These are phyloP conservation scores for Muscina levida DNA, from an alignment of 2,888 invertebrate species.

Conservation along the genomic window DNA sequence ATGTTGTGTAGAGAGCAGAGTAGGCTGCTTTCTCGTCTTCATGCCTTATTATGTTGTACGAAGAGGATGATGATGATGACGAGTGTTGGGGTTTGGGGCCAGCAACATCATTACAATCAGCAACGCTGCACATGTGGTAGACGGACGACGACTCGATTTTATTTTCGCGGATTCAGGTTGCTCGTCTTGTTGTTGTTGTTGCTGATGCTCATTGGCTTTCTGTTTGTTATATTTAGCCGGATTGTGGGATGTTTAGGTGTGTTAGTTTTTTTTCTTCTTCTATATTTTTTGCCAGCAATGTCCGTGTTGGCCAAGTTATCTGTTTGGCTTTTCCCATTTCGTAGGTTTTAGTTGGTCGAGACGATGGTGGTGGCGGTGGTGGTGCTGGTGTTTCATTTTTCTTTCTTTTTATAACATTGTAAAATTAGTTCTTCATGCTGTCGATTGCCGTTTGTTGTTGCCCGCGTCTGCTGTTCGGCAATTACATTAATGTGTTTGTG, in stretches of 20 bases:
- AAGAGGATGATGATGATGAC: neutral
- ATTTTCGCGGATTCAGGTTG: constrained; percentile 44
- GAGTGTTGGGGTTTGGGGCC: neutral
- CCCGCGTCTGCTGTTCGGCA: constrained; percentile 41
- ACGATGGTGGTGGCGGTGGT: too few species aligned
- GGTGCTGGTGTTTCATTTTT: constrained; percentile 19
- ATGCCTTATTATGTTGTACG: neutral
- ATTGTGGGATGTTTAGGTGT: constrained; percentile 44
- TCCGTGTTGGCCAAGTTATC: constrained; percentile 56
- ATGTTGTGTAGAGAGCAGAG: constrained; percentile 1
- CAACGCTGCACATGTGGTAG: constrained; percentile 3
- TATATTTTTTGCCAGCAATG: too few species aligned
- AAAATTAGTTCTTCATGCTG: constrained; percentile 57
- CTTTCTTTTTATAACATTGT: constrained; percentile 42
- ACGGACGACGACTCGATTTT: constrained; percentile 44
- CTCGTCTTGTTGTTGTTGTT: constrained; percentile 31
- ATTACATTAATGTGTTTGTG: constrained; percentile 29
- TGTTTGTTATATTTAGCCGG: constrained; percentile 26
- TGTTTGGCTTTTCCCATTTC: constrained; percentile 57
- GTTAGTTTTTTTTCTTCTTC: constrained; percentile 27
- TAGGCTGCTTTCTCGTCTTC: neutral
- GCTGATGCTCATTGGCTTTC: constrained; percentile 30
- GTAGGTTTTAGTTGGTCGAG: constrained; percentile 3
- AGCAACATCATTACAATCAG: constrained; percentile 21
- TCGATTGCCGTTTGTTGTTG: constrained; percentile 20